Percentiles rank a stretch among this genome's conserved stretches.
Evolutionary conservation across 2,113 vertebrate genomes (phyloP).

Genomic region (Pontoporia blainvillei): DNA sequence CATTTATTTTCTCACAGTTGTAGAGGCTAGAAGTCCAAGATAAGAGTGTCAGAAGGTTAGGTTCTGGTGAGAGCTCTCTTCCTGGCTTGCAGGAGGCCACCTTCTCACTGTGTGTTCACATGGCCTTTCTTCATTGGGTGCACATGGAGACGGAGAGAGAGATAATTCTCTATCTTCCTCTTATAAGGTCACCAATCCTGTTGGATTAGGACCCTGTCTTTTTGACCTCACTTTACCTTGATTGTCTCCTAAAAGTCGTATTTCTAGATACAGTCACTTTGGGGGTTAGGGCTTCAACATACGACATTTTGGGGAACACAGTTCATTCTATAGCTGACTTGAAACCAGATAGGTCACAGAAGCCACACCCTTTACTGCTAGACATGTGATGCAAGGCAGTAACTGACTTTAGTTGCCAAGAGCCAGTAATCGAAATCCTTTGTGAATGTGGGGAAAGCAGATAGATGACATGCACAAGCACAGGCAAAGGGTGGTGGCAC

Average conservation of each 20-base stretch:
- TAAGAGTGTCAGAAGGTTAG: fast-evolving
- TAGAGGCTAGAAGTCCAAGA: not conserved
- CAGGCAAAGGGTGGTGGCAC: not conserved
- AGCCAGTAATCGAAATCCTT: not conserved
- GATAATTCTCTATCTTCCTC: not conserved
- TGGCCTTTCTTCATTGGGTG: not conserved
- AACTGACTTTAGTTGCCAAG: not conserved
- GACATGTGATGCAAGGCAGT: not conserved
- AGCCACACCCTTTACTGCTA: not conserved
- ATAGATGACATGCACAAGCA: not conserved
- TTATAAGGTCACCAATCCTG: not conserved
- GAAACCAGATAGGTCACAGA: not conserved
- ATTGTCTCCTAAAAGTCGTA: not conserved
- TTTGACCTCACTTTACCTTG: not conserved
- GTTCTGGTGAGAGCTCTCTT: not conserved
- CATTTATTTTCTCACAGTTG: not conserved
- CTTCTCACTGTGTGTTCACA: not conserved
- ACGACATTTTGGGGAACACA: not conserved
- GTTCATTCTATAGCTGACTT: not conserved
- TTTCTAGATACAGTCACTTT: not conserved
- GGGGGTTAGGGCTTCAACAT: not conserved
- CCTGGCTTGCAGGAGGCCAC: not conserved
- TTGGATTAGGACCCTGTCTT: not conserved
- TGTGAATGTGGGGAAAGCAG: not conserved
- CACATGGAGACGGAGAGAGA: fast-evolving